A percentile compares a stretch with the other conserved stretches of the same genome.
These are phyloP conservation scores for Gephyroberyx darwinii DNA, from an alignment of 2,797 vertebrate genomes.

Conservation along the genomic window DNA sequence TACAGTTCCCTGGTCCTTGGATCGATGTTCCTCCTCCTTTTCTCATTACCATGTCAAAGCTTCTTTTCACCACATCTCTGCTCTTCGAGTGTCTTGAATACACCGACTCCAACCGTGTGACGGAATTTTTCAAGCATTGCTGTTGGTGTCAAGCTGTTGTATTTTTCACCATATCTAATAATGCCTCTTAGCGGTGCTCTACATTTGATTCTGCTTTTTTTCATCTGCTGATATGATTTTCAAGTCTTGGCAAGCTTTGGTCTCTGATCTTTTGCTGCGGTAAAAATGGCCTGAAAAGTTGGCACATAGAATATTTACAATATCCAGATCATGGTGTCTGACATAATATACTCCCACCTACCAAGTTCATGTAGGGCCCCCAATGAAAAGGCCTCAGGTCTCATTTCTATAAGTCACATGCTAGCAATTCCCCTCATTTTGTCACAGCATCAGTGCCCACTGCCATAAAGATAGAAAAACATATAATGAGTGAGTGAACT, in stretches of 20 bases:
- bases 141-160: background rate
- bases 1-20: background rate
- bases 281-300: background rate
- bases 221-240: constrained; percentile 1
- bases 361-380: background rate
- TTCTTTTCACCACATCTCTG: constrained; percentile 4
- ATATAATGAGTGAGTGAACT: constrained; percentile 31
- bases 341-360: background rate
- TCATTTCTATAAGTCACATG: background rate
- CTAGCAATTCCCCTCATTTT: constrained; percentile 11
- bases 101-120: background rate
- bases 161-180: background rate
- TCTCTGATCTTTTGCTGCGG: constrained; percentile 1
- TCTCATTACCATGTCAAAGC: constrained; percentile 1
- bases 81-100: background rate
- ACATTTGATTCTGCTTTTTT: background rate
- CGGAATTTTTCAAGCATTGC: background rate
- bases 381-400: background rate
- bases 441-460: background rate
- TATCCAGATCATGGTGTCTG: background rate
- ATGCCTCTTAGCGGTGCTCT: background rate
- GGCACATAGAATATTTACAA: background rate
- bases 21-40: constrained; percentile 9
- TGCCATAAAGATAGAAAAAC: background rate
- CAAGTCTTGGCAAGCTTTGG: constrained; percentile 9